Evolutionary conservation across 2,113 vertebrate species (phyloP).

Genomic region (Cyanoliseus patagonus): DNA sequence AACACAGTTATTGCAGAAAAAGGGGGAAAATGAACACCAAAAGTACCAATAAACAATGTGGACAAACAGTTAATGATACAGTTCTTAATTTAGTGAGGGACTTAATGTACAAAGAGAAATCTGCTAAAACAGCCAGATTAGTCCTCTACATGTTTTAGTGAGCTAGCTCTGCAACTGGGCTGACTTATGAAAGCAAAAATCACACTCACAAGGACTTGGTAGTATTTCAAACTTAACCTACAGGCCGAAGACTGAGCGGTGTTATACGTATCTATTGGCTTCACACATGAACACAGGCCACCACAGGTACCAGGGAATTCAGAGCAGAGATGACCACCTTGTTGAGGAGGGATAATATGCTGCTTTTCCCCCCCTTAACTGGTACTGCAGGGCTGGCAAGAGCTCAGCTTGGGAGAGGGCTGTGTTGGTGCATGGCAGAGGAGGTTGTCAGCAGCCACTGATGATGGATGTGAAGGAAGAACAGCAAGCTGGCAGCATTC

Average conservation of each 20-base stretch:
- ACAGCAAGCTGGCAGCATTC: background rate
- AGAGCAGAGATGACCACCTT: background rate
- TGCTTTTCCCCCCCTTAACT: background rate
- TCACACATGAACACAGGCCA: background rate
- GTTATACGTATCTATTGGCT: background rate
- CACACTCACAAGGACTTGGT: background rate
- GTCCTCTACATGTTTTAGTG: background rate
- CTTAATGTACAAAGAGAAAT: background rate
- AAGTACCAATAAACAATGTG: background rate
- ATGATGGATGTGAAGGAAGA: background rate
- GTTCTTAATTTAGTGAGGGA: background rate
- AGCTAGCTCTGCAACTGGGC: background rate
- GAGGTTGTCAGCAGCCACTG: background rate
- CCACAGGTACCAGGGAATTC: background rate
- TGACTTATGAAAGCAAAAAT: background rate
- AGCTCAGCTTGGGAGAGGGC: background rate
- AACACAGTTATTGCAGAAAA: background rate
- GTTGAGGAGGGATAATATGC: background rate
- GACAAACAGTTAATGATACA: background rate
- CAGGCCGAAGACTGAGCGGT: background rate
- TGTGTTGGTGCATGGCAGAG: rapidly evolving
- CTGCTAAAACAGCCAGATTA: background rate
- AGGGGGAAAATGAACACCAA: background rate
- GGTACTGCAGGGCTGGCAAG: background rate
- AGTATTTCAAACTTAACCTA: background rate